These are phyloP conservation scores for Toxotes lorentzi DNA, from an alignment of 2,797 vertebrate species.

Conservation along the genomic window DNA sequence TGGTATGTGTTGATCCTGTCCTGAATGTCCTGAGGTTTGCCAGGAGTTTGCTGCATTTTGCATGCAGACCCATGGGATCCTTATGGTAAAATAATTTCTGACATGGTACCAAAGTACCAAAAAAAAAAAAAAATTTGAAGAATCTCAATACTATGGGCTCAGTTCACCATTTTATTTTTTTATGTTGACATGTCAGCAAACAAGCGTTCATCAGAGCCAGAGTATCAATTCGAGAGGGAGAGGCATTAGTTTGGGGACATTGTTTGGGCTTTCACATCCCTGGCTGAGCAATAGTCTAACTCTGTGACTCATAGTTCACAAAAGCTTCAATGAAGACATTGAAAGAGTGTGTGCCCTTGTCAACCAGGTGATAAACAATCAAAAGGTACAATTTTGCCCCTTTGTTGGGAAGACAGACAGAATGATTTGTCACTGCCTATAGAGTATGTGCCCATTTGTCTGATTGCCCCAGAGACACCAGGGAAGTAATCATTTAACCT, in stretches of 20 bases:
- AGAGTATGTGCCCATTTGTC: conserved; percentile 23
- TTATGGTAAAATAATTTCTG: conserved; percentile 5
- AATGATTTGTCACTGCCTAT: conserved; percentile 18
- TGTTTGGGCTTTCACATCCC: conserved; percentile 7
- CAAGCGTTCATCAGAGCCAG: neutral
- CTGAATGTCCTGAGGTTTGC: neutral
- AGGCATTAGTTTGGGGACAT: neutral
- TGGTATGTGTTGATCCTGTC: neutral
- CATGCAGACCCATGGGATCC: conserved; percentile 1
- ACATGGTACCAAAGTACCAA: neutral
- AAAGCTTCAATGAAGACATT: conserved; percentile 15
- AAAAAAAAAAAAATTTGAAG: neutral
- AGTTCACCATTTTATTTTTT: neutral
- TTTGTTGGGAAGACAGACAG: conserved; percentile 15
- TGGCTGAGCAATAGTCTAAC: conserved; percentile 9
- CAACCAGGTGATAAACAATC: conserved; percentile 42
- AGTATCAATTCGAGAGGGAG: neutral
- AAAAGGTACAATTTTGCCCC: conserved; percentile 21
- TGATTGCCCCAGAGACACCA: conserved; percentile 24
- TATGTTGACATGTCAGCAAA: neutral
- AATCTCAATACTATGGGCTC: neutral
- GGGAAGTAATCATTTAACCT: conserved; percentile 26
- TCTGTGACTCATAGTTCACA: conserved; percentile 9
- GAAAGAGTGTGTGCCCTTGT: conserved; percentile 20
- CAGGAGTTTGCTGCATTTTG: neutral